Evolutionary conservation across 1,140 invertebrate species (phyloP), one percentile per base, ranked within the genome.

Genomic region (Drosophila yakuba): DNA sequence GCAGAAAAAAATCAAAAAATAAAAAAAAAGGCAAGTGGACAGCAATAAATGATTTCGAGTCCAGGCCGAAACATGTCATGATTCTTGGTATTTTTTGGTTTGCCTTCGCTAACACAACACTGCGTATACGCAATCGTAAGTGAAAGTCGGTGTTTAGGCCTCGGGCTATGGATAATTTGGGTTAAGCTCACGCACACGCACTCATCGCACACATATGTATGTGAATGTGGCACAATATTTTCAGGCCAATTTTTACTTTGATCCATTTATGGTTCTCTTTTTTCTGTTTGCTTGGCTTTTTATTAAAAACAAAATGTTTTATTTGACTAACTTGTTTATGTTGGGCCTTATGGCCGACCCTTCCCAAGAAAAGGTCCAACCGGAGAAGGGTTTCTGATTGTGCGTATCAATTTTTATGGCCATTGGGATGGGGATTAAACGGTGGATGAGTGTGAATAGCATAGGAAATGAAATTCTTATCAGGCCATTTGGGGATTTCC

Each of bases 241-340:
- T 68, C 45, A 14, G 64, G 47, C 44, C 55, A 75, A 79, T 88
- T 88, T 74, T 86, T 74, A 76, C 82, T 86, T 86, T 86, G 83
- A 88, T 88, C 82, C 69, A 82, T 88, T 85, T 85, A 73, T 50
- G 69, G 44, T 62, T 47, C 51, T 36, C 43, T 32, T 55, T 20
- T 32, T 52, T 74, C 10, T 81, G 79, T 86, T 82, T 78, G 68
- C 74, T 80, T 74, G 67, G 48, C 63, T 86, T 84, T 85, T 86
- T 86, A 88, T 79, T 88, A 86, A 88, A 88, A 88, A 88, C 79
- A 79, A 86, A 86, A 88, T 88, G 84, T 88, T 86, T 86, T 86
- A 86, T 83, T 76, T 82, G 68, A 61, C 74, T 76, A 57, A 76
- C 73, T 76, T 76, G 73, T 75, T 75, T 75, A 75, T 75, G 73